These are phyloP conservation scores for Scolopax mira DNA, from an alignment of 2,113 vertebrate genomes.

Conservation along the genomic window DNA sequence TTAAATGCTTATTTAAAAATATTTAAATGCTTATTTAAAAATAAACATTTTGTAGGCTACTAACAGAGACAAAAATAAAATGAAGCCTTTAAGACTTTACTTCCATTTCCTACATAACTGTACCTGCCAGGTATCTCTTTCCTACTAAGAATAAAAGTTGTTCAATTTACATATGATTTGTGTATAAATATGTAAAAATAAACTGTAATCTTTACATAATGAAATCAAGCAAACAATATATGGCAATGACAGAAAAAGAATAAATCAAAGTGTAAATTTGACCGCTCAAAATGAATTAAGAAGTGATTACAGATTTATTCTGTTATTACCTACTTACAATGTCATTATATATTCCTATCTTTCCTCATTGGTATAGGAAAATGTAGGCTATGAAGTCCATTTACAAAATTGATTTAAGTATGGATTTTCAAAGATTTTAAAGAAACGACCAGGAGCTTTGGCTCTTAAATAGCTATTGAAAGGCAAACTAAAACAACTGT, in stretches of 20 bases:
- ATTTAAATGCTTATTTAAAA: too few relatives aligned
- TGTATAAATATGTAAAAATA: not conserved
- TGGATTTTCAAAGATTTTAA: not conserved
- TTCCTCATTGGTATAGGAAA: not conserved
- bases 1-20: too few relatives aligned
- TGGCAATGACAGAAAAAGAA: not conserved
- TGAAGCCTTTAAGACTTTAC: not conserved
- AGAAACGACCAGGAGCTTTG: not conserved
- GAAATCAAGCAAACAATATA: not conserved
- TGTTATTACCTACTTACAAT: not conserved
- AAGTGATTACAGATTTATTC: not conserved
- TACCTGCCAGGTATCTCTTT: not conserved
- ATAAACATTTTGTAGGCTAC: not conserved
- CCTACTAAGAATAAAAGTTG: not conserved
- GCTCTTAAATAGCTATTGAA: not conserved
- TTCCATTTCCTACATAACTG: rapidly evolving
- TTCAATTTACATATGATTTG: not conserved
- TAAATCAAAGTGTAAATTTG: not conserved
- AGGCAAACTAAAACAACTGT: not conserved
- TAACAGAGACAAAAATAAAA: not conserved
- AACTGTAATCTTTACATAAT: not conserved
- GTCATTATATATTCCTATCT: not conserved
- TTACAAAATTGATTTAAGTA: not conserved
- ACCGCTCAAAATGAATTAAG: not conserved
- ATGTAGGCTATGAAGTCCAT: not conserved